Percentiles rank a stretch among this genome's conserved stretches.
Conservation (phyloP, 2,113 vertebrate genomes). For the Phainopepla nitens region DNA sequence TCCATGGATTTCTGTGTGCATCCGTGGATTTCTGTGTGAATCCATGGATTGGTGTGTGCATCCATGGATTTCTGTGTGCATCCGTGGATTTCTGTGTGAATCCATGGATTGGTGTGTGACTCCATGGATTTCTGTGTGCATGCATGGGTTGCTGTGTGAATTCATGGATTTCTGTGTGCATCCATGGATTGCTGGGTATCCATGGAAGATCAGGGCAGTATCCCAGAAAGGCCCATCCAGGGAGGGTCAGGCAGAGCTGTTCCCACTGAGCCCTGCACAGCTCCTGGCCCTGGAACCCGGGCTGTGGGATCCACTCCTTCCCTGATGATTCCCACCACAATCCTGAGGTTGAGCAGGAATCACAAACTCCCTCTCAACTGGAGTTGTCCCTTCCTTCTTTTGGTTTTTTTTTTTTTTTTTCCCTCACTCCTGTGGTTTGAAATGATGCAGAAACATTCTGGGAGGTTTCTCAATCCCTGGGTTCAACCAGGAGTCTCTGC, state of each 20-base stretch:
- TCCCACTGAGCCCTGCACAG: not conserved
- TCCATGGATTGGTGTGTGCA: not conserved
- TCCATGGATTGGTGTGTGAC: not conserved
- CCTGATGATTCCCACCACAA: not conserved
- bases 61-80: not conserved
- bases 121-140: not conserved
- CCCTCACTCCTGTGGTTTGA: not conserved
- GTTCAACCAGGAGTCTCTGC: not conserved
- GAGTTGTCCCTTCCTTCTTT: not conserved
- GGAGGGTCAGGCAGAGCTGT: not conserved
- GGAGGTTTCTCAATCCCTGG: conserved; percentile 29
- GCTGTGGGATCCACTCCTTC: not conserved
- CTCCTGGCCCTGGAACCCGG: not conserved
- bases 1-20: not conserved
- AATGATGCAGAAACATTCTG: not conserved
- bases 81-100: not conserved
- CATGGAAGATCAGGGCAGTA: not conserved
- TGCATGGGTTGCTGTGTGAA: not conserved
- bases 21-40: not conserved
- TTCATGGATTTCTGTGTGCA: not conserved
- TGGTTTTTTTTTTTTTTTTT: no score
- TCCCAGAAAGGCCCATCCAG: not conserved
- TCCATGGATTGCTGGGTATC: not conserved
- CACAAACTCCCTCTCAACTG: conserved; percentile 16
- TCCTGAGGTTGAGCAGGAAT: conserved; percentile 13